These are phyloP conservation scores for Leptinotarsa undecemlineata DNA, from an alignment of 1,140 invertebrate genomes.

Conservation along the genomic window DNA sequence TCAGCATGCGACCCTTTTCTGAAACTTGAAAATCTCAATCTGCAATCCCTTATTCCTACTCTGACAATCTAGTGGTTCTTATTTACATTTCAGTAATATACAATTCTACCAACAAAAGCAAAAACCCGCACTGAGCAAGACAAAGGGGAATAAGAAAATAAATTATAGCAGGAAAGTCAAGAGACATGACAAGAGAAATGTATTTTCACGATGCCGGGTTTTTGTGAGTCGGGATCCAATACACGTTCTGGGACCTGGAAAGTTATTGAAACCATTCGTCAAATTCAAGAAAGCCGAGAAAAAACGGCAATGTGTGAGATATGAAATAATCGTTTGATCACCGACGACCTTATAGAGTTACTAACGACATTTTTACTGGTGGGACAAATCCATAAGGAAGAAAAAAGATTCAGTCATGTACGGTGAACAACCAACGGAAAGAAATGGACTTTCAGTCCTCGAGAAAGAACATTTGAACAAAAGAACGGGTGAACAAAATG, in stretches of 20 bases:
- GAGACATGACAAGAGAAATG: conserved; percentile 44
- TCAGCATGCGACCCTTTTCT: neutral
- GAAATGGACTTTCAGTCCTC: neutral
- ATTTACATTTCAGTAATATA: conserved; percentile 6
- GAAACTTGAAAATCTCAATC: neutral
- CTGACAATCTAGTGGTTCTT: neutral
- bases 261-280: conserved; percentile 46
- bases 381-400: neutral
- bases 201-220: conserved; percentile 37
- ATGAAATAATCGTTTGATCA: conserved; percentile 40
- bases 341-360: neutral
- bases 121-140: conserved; percentile 25
- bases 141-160: conserved; percentile 40
- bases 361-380: conserved; percentile 7
- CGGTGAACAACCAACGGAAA: neutral
- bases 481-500: no score
- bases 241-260: conserved; percentile 29
- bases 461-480: neutral
- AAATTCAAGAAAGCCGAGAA: conserved; percentile 39
- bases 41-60: conserved; percentile 8
- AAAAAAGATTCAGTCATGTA: conserved; percentile 3
- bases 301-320: conserved; percentile 35
- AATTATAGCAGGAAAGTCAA: conserved; percentile 40
- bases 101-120: conserved; percentile 12
- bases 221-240: conserved; percentile 37